A percentile compares a stretch with the other conserved stretches of the same genome.
phyloP scores from a whole-genome alignment of 2,113 vertebrate genomes.

The Cyphomyrus discorhynchus region DNA sequence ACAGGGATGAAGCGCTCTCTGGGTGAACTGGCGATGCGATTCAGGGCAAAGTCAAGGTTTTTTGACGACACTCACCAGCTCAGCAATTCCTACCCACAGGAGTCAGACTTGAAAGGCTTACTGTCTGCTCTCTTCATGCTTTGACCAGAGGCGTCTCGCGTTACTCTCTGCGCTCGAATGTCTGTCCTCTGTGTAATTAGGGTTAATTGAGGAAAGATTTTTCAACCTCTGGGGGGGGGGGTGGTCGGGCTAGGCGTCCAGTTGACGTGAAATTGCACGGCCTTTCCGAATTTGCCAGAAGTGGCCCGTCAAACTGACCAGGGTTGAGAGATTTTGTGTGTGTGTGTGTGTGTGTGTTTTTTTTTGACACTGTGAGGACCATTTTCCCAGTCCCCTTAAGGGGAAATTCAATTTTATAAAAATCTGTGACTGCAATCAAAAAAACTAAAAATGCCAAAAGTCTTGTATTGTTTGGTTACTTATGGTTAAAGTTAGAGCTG shows the following conservation, averaged over 20 bases:
- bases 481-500: too few species aligned
- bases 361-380: background rate
- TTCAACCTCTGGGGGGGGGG: conserved; percentile 37
- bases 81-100: conserved; percentile 53
- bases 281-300: conserved; percentile 23
- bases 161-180: conserved; percentile 56
- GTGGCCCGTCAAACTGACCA: conserved; percentile 14
- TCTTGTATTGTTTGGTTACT: too few species aligned
- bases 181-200: conserved; percentile 56
- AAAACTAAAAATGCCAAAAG: too few species aligned
- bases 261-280: conserved; percentile 33
- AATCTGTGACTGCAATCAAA: too few species aligned
- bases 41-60: conserved; percentile 35
- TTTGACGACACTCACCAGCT: conserved; percentile 26
- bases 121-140: conserved; percentile 20
- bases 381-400: background rate
- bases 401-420: too few species aligned
- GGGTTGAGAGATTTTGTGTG: conserved; percentile 27
- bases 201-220: conserved; percentile 62
- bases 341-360: background rate
- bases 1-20: background rate
- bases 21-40: background rate
- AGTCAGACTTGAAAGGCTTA: conserved; percentile 55
- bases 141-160: conserved; percentile 52
- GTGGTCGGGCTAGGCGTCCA: conserved; percentile 32